Base-by-base conservation (phyloP, 2,113 vertebrate species). In the Chroicocephalus ridibundus region DNA sequence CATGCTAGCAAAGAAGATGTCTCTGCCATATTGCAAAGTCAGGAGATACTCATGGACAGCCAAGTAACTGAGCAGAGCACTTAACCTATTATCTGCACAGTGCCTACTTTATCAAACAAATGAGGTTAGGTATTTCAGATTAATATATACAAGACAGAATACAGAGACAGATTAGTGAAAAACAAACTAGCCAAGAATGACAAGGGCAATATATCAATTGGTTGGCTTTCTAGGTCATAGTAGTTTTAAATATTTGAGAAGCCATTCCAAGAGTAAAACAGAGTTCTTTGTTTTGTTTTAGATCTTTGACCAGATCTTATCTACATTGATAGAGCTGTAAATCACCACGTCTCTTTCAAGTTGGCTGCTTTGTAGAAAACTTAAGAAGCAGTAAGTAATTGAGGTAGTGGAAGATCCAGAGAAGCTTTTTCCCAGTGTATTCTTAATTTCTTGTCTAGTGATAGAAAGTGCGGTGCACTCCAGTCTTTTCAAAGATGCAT, bases 221-320 rank as follows among this genome's bases (percentile, higher is more conserved):
- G n/a, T 51, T 87, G 61, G 36, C 57, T 96, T 93, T 93, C 82
- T 96, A 60, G 82, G 88, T 92, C 87, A 64, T 36, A 47, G 72
- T 70, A 69, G 68, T 90, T 96, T 71, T 86, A 97, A 96, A 96
- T 96, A 96, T 91, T 96, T 96, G 88, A 90, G 80, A 95, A 93
- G 54, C 47, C 81, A 74, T 88, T 96, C 80, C 72, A 88, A 62
- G 70, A 89, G 62, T 84, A 79, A 76, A 77, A 90, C 29, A 68
- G 51, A 94, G 47, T 87, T 93, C 76, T 91, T 93, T 91, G 80
- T 72, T 95, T 82, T 76, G 68, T 61, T 82, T 91, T 71, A 89
- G 72, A 89, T 93, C 82, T 95, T 95, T 85, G 42, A 86, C 80
- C 34, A 91, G 86, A 89, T 97, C 82, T 96, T 97, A 95, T 95